Percentiles rank a stretch among this genome's conserved stretches.
Evolutionary conservation across 2,888 invertebrate genomes (phyloP).

Genomic region (Alentia gelatinosa): DNA sequence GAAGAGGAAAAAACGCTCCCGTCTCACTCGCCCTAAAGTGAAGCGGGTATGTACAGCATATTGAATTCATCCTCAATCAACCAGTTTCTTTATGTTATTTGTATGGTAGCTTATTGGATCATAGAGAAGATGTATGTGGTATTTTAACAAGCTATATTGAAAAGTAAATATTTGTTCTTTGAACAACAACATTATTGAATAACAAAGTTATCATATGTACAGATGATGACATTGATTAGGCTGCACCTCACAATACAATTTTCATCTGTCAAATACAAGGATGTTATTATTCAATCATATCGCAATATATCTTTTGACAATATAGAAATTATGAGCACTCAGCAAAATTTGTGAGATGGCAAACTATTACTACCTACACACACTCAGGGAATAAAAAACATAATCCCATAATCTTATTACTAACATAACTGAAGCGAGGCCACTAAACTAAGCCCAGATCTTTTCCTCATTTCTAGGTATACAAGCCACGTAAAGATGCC

Average conservation of each 20-base stretch:
- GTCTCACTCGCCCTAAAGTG: neutral
- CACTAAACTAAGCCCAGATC: neutral
- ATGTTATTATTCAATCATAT: neutral
- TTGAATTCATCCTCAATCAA: neutral
- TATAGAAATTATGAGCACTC: neutral
- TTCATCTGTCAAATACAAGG: neutral
- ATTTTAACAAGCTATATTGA: neutral
- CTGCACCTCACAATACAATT: neutral
- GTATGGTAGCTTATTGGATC: neutral
- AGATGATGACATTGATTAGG: neutral
- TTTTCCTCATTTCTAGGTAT: neutral
- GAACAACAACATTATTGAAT: neutral
- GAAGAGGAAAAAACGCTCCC: neutral
- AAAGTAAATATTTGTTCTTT: neutral
- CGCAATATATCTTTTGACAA: neutral
- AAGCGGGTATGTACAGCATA: neutral
- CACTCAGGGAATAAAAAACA: neutral
- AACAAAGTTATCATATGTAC: neutral
- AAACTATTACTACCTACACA: neutral
- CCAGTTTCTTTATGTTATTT: neutral
- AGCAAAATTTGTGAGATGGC: neutral
- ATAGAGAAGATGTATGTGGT: neutral
- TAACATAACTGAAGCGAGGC: neutral
- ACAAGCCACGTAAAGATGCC: conserved; percentile 2
- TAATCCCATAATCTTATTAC: neutral